phyloP scores from a whole-genome alignment of 2,113 vertebrate species.

The Nyctibius bracteatus region DNA sequence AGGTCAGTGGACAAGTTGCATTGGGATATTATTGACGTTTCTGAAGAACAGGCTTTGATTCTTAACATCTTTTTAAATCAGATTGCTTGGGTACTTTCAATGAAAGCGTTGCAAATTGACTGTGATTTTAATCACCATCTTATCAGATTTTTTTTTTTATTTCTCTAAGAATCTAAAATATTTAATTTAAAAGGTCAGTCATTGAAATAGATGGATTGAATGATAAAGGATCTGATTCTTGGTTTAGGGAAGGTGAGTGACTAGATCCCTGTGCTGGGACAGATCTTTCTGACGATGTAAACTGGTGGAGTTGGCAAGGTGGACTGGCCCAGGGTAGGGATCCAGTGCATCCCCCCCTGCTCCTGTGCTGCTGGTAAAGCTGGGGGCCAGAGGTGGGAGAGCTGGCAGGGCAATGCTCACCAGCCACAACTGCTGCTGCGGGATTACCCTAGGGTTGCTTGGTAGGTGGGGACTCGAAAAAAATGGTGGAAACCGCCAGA shows the following conservation, averaged over 20 bases:
- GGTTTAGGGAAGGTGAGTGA: not conserved
- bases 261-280: not conserved
- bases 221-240: not conserved
- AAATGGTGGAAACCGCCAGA: not conserved
- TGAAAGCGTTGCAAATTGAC: slow-evolving; percentile 61
- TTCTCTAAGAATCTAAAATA: slow-evolving; percentile 10
- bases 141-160: not conserved
- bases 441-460: not conserved
- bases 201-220: not conserved
- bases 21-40: slow-evolving; percentile 12
- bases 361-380: not conserved
- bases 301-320: not conserved
- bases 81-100: slow-evolving; percentile 59
- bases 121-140: slow-evolving; percentile 58
- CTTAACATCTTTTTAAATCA: slow-evolving; percentile 13
- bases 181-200: not conserved
- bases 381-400: not conserved
- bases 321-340: not conserved
- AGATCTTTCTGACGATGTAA: not conserved
- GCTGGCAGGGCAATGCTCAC: not conserved
- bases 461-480: not conserved
- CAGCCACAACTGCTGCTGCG: not conserved
- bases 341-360: not conserved
- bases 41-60: slow-evolving; percentile 27
- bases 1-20: slow-evolving; percentile 10